Evolutionary conservation across 2,113 vertebrate species (phyloP).

Genomic region (Nibea coibor): DNA sequence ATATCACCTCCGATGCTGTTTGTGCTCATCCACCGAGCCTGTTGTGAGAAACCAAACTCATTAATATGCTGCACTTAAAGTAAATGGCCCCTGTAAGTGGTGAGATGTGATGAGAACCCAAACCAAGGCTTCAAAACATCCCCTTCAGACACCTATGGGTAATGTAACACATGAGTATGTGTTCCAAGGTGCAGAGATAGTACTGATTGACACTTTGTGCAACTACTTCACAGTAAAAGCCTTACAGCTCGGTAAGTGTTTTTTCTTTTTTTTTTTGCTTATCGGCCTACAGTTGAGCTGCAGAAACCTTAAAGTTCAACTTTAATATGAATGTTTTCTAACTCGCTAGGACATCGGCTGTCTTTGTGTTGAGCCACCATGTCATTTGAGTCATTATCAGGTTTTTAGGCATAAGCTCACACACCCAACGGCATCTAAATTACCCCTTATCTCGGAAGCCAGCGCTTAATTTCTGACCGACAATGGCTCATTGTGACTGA

Average conservation of each 20-base stretch:
- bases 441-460: slow-evolving; percentile 2
- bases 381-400: slow-evolving; percentile 3
- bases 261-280: not conserved
- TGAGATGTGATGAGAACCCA: not conserved
- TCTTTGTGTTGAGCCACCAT: not conserved
- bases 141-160: not conserved
- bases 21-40: not conserved
- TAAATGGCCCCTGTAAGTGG: not conserved
- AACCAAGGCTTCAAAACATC: not conserved
- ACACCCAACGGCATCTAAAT: slow-evolving; percentile 6
- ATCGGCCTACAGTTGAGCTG: not conserved
- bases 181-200: not conserved
- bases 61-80: slow-evolving; percentile 1
- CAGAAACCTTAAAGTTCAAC: not conserved
- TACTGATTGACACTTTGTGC: not conserved
- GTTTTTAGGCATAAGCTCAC: slow-evolving; percentile 9
- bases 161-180: not conserved
- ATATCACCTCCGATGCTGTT: not conserved
- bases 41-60: not conserved
- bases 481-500: slow-evolving; percentile 6
- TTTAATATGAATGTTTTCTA: not conserved
- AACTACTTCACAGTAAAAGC: not conserved
- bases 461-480: slow-evolving; percentile 16
- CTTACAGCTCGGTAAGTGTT: not conserved
- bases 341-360: slow-evolving; percentile 11